Evolutionary conservation across 1,140 invertebrate species (phyloP).

Genomic region (Megathymus violae): DNA sequence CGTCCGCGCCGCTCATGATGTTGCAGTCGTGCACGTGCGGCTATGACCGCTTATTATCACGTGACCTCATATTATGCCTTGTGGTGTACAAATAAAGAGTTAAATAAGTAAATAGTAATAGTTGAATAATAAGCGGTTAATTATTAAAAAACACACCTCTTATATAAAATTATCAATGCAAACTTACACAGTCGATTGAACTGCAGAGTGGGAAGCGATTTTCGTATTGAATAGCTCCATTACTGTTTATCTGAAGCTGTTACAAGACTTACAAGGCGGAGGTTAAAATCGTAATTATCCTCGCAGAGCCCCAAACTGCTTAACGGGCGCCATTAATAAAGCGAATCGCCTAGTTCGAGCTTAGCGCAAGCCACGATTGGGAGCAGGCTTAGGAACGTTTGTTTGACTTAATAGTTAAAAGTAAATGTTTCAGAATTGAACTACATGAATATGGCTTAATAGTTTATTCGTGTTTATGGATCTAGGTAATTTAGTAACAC

Average conservation of each 20-base stretch:
- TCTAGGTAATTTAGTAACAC: neutral
- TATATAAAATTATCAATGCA: too few relatives aligned
- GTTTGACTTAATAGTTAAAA: constrained; percentile 23
- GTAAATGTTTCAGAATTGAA: constrained; percentile 1
- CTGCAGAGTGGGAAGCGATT: neutral
- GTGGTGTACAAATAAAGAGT: too few relatives aligned
- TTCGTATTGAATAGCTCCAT: constrained; percentile 19
- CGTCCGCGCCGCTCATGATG: too few relatives aligned
- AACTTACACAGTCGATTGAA: constrained; percentile 3
- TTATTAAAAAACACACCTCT: too few relatives aligned
- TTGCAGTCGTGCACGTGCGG: too few relatives aligned
- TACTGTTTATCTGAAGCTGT: constrained; percentile 29
- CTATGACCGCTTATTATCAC: too few relatives aligned
- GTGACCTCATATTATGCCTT: too few relatives aligned
- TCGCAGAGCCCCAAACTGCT: constrained; percentile 37
- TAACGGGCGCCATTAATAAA: constrained; percentile 44
- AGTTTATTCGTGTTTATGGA: neutral
- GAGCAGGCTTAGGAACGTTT: constrained; percentile 7
- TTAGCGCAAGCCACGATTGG: constrained; percentile 27
- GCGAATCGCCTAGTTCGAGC: constrained; percentile 41
- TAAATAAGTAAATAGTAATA: too few relatives aligned
- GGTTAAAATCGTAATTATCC: constrained; percentile 47
- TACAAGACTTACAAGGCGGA: constrained; percentile 33
- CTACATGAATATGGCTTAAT: neutral
- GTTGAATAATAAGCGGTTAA: too few relatives aligned